A percentile compares a stretch with the other conserved stretches of the same genome.
These are phyloP conservation scores for Sparidentex hasta DNA, from an alignment of 2,797 vertebrate genomes.

Conservation along the genomic window DNA sequence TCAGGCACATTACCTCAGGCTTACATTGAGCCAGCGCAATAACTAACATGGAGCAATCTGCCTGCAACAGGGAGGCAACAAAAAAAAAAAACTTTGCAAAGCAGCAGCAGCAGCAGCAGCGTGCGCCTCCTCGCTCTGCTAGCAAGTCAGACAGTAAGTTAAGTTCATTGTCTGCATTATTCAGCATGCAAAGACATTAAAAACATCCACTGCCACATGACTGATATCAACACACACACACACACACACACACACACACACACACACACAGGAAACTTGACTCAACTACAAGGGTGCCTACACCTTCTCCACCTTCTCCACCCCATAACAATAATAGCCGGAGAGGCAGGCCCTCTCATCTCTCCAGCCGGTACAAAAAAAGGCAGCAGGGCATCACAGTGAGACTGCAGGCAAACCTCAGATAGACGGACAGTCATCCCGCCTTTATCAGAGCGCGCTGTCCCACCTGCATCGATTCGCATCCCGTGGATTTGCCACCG, in stretches of 20 bases:
- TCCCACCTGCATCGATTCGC: slow-evolving; percentile 70
- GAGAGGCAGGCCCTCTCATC: slow-evolving; percentile 7
- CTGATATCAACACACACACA: slow-evolving; percentile 57
- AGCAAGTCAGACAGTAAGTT: slow-evolving; percentile 28
- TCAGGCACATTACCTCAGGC: slow-evolving; percentile 58
- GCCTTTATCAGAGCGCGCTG: slow-evolving; percentile 54
- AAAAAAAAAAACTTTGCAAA: slow-evolving; percentile 49
- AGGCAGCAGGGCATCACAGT: slow-evolving; percentile 52
- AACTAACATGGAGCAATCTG: slow-evolving; percentile 61
- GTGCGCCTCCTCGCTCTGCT: background rate
- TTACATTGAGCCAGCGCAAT: slow-evolving; percentile 46
- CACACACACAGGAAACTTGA: slow-evolving; percentile 48
- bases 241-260: slow-evolving; percentile 35
- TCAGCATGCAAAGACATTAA: slow-evolving; percentile 54
- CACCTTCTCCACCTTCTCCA: no score
- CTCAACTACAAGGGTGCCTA: slow-evolving; percentile 40
- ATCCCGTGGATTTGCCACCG: slow-evolving; percentile 50
- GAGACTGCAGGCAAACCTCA: slow-evolving; percentile 43
- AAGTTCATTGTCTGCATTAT: slow-evolving; percentile 69
- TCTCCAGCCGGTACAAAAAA: background rate
- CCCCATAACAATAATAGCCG: background rate
- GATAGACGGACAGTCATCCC: slow-evolving; percentile 31
- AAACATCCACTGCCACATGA: slow-evolving; percentile 67
- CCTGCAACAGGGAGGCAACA: slow-evolving; percentile 51
- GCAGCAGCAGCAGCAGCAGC: background rate